Base-by-base conservation (phyloP, 1,140 invertebrate species). In the Cyclargus thomasi region DNA sequence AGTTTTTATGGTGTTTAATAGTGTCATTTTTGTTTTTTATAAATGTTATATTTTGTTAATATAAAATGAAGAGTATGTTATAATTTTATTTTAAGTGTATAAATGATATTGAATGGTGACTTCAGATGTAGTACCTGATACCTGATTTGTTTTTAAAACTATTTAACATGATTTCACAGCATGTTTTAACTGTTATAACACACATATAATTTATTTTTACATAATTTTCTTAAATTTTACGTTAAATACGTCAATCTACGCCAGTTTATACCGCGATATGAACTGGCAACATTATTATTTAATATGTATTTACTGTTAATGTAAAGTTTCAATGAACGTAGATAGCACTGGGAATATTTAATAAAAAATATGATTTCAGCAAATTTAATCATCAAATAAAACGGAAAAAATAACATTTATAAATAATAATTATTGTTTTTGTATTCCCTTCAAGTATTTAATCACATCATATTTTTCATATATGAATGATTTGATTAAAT, bases 91-190 rank as follows among this genome's bases (percentile, higher is more conserved):
- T 47, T 36, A 64, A 65, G 64, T n/a, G 63, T 64, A 59, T 63
- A 23, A n/a, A 57, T 65, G 64, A 22, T 21, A 20, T 65, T 65
- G 22, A 29, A 47, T 18, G 73, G 65, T 75, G 70, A 77, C 71
- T 74, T 77, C 73, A 75, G 69, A 77, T 73, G 70, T 72, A 72
- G 74, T 77, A 77, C 75, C 75, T 77, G 75, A 76, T 65, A 63
- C 64, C 70, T 74, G 71, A 71, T 72, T 74, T 71, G 70, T 69
- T 63, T 53, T 70, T 22, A 67, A 68, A 66, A 67, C 70, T 70
- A 67, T 65, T 70, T 65, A 62, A 63, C 53, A 65, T 65, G 10
- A 17, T 59, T 59, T 59, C 55, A 21, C 21, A 2, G 55, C 55
- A 21, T 59, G 55, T 7, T 21, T 59, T 59, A 59, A 59, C 6